Conservation (phyloP, 2,797 vertebrate species). For the Alcedo atthis region DNA sequence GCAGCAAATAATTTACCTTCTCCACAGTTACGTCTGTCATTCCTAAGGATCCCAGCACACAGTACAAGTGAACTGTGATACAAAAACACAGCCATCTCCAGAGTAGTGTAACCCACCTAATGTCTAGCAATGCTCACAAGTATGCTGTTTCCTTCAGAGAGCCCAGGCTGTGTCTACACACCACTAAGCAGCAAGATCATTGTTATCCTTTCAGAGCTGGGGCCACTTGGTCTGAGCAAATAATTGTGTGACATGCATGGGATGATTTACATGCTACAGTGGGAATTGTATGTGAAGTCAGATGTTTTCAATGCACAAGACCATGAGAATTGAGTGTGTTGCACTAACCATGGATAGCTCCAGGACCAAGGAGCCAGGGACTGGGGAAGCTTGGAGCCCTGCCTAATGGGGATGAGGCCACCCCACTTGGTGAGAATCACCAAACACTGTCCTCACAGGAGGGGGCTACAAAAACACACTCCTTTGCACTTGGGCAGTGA, state of each 20-base stretch:
- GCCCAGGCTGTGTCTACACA: not conserved
- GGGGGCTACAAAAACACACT: not conserved
- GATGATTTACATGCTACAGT: not conserved
- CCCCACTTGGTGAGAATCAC: not conserved
- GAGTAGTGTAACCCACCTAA: not conserved
- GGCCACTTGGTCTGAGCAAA: not conserved
- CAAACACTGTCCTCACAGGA: not conserved
- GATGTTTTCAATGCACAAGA: not conserved
- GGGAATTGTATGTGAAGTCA: not conserved
- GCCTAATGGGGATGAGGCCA: not conserved
- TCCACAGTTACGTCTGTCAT: not conserved
- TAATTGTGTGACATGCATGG: not conserved
- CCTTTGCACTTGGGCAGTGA: not conserved
- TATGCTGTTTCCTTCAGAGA: not conserved
- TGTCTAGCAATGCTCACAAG: not conserved
- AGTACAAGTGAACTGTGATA: not conserved
- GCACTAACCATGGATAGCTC: slow-evolving; percentile 40
- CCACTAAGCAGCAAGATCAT: not conserved
- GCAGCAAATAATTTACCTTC: not conserved
- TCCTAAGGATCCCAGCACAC: not conserved
- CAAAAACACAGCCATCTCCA: not conserved
- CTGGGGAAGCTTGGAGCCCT: not conserved
- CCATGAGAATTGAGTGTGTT: not conserved
- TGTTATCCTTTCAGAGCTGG: not conserved
- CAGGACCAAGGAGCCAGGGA: not conserved